Evolutionary conservation across 2,888 invertebrate genomes (phyloP).

Genomic region (Boloria euphrosyne): DNA sequence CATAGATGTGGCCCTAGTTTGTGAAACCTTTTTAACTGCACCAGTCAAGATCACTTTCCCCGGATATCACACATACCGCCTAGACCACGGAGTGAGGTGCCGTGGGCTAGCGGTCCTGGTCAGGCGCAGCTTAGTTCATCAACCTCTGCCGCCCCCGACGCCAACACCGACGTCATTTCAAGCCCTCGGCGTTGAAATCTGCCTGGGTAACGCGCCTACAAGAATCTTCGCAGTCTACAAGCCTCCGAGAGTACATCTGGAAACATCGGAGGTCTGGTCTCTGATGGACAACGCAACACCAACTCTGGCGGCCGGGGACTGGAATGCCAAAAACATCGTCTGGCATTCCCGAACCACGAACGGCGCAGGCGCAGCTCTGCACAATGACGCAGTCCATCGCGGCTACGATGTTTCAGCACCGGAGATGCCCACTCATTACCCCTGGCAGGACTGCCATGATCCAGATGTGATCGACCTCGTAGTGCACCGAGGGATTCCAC

Average conservation of each 20-base stretch:
- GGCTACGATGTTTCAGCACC: too few relatives aligned
- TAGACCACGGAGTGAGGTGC: background rate
- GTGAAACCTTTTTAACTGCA: background rate
- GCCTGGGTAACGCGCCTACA: background rate
- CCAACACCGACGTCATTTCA: background rate
- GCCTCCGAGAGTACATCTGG: background rate
- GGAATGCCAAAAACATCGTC: background rate
- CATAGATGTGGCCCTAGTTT: background rate
- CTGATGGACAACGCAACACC: background rate
- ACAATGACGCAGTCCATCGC: too few relatives aligned
- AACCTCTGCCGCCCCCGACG: background rate
- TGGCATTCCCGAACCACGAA: background rate
- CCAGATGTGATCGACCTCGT: too few relatives aligned
- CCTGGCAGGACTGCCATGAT: too few relatives aligned
- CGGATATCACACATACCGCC: background rate
- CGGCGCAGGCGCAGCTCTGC: too few relatives aligned
- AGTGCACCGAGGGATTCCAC: too few relatives aligned
- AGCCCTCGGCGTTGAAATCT: background rate
- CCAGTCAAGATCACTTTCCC: background rate
- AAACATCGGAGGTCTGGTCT: background rate
- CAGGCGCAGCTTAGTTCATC: background rate
- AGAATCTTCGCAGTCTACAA: background rate
- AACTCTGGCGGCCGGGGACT: background rate
- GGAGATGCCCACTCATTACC: too few relatives aligned
- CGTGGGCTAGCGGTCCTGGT: background rate